phyloP scores from a whole-genome alignment of 1,140 invertebrate species.

The Drosophila melanogaster region DNA sequence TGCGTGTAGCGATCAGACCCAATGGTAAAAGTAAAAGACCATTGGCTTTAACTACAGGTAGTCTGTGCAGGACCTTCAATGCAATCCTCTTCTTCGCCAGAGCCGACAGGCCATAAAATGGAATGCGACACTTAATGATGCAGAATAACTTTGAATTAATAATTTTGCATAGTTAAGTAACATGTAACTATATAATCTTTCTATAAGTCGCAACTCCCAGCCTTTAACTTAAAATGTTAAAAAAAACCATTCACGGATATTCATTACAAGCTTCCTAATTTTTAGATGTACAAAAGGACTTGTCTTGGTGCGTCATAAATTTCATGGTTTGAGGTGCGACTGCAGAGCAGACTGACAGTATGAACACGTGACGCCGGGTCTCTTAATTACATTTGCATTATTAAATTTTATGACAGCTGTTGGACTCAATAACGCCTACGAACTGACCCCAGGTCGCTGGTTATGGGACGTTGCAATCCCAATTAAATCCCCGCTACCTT shows the following conservation, averaged over 20 bases:
- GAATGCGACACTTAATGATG: no score
- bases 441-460: conserved; percentile 28
- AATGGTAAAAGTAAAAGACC: conserved; percentile 88
- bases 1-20: conserved; percentile 88
- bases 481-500: conserved; percentile 20
- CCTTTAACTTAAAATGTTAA: no score
- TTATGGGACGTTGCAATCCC: conserved; percentile 23
- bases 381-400: conserved; percentile 82
- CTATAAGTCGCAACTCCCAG: no score
- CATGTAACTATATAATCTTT: no score
- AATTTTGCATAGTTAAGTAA: no score
- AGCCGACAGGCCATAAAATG: no score
- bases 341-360: background rate
- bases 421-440: conserved; percentile 57
- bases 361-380: conserved; percentile 24
- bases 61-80: conserved; percentile 92
- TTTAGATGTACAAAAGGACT: background rate
- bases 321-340: conserved; percentile 37
- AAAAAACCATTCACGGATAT: no score
- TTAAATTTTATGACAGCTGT: conserved; percentile 79
- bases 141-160: no score
- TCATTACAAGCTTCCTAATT: no score
- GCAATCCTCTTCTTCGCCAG: conserved; percentile 87
- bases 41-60: conserved; percentile 84
- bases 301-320: conserved; percentile 9